Evolutionary conservation across 2,888 invertebrate species (phyloP), one percentile per base, ranked within the genome.

Genomic region (Morpho deidamia): DNA sequence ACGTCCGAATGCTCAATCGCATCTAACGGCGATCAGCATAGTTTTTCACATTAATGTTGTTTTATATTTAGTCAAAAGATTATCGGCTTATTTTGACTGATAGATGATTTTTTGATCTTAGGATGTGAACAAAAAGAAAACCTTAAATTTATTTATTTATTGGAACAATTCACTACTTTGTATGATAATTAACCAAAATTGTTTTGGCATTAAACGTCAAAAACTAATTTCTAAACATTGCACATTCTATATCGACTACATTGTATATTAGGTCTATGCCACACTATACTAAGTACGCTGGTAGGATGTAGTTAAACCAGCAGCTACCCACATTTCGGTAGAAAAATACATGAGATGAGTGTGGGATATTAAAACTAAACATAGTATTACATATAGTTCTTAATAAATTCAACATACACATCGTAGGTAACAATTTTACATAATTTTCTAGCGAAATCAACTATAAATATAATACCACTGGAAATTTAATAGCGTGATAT

Each of bases 131-230:
- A 41, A 39, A 70, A 65, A 52, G 68, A 70, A 63, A 65, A 52
- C 53, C 53, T 68, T 62, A 61, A 66, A 67, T 71, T 73, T 74
- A 76, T 82, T 79, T 70, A 81, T 81, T 81, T 72, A 82, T 81
- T 76, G 70, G 74, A 86, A 86, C 83, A 86, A 82, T 86, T 86
- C 73, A 81, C 86, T 88, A 87, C 78, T 83, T 82, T 83, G 83
- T 82, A 82, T 81, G 70, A 80, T 76, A 81, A 76, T 71, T 81
- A 78, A 78, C 87, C 83, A 86, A 86, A 71, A 74, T 66, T 67
- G 70, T 79, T 82, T 83, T 86, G 85, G 87, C 81, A 76, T 81
- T 80, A 79, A 60, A 76, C 73, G 75, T 77, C 74, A 72, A 75
- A 72, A 71, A 73, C 76, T 83, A 86, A 63, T 62, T 69, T 64